Conservation (phyloP, 2,888 invertebrate species). For the Sussaba pulchella region DNA sequence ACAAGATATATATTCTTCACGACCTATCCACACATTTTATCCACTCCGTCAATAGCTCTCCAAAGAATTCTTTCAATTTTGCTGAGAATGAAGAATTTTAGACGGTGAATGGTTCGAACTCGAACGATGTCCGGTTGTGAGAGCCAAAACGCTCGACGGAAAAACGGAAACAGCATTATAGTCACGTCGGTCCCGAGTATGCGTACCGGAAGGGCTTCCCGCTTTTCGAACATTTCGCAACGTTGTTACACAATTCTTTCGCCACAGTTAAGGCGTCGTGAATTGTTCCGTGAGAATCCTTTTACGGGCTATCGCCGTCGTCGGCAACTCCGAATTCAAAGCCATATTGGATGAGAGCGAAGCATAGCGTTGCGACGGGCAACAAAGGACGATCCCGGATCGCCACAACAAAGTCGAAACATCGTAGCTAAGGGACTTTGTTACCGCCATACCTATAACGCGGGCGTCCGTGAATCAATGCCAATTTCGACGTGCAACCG, state of each 20-base stretch:
- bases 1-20: no score
- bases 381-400: neutral
- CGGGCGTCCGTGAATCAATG: neutral
- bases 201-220: conserved; percentile 14
- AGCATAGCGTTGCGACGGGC: neutral
- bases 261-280: neutral
- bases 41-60: no score
- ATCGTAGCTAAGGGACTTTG: conserved; percentile 10
- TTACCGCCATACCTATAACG: neutral
- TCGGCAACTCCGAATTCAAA: conserved; percentile 17
- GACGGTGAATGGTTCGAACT: neutral
- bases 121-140: neutral
- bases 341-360: conserved; percentile 44
- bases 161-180: no score
- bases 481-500: conserved; percentile 17
- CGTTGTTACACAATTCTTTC: neutral
- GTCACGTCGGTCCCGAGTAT: no score
- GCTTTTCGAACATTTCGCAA: conserved; percentile 8
- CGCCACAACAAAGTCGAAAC: conserved; percentile 37
- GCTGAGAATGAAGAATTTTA: neutral
- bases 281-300: neutral
- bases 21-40: no score
- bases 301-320: neutral
- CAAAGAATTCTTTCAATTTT: neutral
- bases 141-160: neutral